phyloP scores from a whole-genome alignment of 2,888 invertebrate genomes.

The Sinelater perroti region DNA sequence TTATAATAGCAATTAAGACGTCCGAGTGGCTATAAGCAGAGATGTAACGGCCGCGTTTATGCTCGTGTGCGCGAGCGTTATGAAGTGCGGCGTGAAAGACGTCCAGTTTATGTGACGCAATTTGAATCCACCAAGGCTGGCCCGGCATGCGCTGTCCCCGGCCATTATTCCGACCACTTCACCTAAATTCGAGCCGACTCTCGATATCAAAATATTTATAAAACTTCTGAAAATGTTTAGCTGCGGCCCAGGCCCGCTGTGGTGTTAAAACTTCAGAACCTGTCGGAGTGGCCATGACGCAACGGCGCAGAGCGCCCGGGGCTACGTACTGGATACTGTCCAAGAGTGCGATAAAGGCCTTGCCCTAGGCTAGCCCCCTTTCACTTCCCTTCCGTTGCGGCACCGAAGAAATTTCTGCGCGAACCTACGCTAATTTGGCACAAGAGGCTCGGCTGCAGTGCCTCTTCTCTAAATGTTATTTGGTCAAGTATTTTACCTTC shows the following conservation, averaged over 20 bases:
- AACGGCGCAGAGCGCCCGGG: slow-evolving; percentile 47
- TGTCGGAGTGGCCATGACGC: slow-evolving; percentile 45
- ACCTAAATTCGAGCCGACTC: slow-evolving; percentile 4
- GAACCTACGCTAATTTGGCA: not conserved
- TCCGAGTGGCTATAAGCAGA: too few species aligned
- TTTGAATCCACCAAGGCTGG: not conserved
- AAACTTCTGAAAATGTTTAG: slow-evolving; percentile 17
- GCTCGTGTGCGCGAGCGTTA: too few species aligned
- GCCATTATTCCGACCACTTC: not conserved
- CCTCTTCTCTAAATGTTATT: too few species aligned
- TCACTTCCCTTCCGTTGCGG: slow-evolving; percentile 1
- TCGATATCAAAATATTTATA: slow-evolving; percentile 23
- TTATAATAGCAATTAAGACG: too few species aligned
- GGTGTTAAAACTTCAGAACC: slow-evolving; percentile 39
- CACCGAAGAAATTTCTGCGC: not conserved
- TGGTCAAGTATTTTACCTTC: too few species aligned
- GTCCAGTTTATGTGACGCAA: too few species aligned
- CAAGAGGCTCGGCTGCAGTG: too few species aligned
- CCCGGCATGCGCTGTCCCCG: not conserved
- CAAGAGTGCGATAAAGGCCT: slow-evolving; percentile 45
- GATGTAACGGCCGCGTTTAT: too few species aligned
- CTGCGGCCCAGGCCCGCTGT: slow-evolving; percentile 1
- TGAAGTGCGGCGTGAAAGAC: too few species aligned
- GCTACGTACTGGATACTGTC: slow-evolving; percentile 43
- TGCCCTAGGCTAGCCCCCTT: slow-evolving; percentile 44